A percentile compares a stretch with the other conserved stretches of the same genome.
Conservation (phyloP, 2,113 vertebrate genomes). For the Isichthys henryi region DNA sequence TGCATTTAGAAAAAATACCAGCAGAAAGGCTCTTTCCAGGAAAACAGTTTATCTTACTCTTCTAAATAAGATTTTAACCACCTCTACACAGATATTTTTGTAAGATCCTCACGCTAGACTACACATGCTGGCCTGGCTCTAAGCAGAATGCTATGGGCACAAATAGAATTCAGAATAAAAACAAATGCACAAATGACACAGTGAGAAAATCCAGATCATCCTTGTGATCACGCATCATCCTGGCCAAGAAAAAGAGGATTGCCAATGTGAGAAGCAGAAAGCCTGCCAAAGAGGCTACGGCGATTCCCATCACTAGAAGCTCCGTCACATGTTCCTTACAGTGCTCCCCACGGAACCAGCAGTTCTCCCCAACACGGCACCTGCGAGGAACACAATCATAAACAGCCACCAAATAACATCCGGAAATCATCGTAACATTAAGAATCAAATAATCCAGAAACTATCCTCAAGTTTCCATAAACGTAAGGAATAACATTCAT, state of each 20-base stretch:
- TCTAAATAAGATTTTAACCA: neutral
- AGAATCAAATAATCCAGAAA: neutral
- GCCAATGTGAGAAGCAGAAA: constrained; percentile 71
- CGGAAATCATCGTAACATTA: neutral
- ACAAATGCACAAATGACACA: neutral
- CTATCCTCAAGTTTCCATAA: neutral
- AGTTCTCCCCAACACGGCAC: constrained; percentile 86
- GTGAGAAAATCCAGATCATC: constrained; percentile 51
- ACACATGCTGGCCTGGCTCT: neutral
- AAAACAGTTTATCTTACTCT: neutral
- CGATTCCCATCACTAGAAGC: constrained; percentile 77
- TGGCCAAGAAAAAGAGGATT: constrained; percentile 73
- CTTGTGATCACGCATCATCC: constrained; percentile 65
- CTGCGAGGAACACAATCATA: constrained; percentile 40
- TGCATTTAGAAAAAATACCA: neutral
- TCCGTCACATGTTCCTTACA: constrained; percentile 83
- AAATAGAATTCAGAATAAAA: neutral
- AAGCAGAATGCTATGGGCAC: neutral
- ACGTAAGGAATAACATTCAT: neutral
- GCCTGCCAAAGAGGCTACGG: constrained; percentile 71
- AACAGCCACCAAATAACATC: neutral
- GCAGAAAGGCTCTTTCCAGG: neutral
- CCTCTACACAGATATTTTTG: neutral
- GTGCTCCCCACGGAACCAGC: constrained; percentile 86
- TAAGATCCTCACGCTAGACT: neutral